Base-by-base conservation (phyloP, 1,140 invertebrate genomes). In the Drosophila varians region DNA sequence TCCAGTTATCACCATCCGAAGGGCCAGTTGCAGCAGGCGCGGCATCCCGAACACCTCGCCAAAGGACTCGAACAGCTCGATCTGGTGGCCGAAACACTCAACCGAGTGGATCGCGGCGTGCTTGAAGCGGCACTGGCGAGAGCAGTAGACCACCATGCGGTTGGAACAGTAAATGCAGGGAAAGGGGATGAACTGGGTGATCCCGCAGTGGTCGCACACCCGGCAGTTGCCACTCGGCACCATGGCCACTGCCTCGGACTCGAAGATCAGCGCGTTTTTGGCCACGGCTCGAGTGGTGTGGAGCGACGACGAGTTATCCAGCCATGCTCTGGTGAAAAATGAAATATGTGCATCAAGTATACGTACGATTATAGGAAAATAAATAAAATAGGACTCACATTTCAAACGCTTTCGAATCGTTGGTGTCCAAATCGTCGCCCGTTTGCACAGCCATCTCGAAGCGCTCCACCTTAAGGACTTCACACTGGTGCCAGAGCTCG, bases 121-220 rank as follows among this genome's bases (percentile, higher is more conserved):
- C 47, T 77, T 73, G 45, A 74, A 56, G 45, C 79, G 79, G 46
- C 79, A 84, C 55, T 77, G 62, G 4, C 79, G 77, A 19, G 79
- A 84, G 9, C 79, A 84, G 36, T 84, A 84, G 42, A 84, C 74
- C 57, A 80, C 77, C 34, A 74, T 56, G 21, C 79, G 79, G 64
- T 84, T 84, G 53, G 79, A 80, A 43, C 79, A 84, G 74, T 77
- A 80, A 75, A 82, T 78, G 74, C 79, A 84, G 60, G 79, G 79
- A 52, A 84, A 84, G 9, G 74, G 70, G 42, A 84, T 70, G 8
- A 84, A 84, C 47, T 84, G 74, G 48, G 74, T 84, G 19, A 77
- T 66, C 49, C 73, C 77, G 36, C 79, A 84, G 36, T 80, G 53
- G 46, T 84, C 79, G 54, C 79, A 84, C n/a, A 84, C 54, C 8